phyloP scores from a whole-genome alignment of 2,113 vertebrate genomes.

The Taurulus bubalis region DNA sequence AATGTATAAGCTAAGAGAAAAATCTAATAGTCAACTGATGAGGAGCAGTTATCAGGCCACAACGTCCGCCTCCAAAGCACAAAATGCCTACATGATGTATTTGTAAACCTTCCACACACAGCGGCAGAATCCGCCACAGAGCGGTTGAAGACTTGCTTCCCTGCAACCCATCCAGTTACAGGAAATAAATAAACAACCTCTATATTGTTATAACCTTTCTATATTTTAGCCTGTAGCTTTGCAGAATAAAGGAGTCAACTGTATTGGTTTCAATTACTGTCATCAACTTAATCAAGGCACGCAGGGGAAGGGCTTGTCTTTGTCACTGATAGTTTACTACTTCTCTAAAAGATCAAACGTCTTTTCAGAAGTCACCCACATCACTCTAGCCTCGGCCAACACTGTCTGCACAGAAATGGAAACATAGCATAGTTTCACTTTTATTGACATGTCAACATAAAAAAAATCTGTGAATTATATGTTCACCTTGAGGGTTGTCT shows the following conservation, averaged over 20 bases:
- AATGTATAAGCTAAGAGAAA: background rate
- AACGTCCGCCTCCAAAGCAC: background rate
- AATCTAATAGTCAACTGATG: background rate
- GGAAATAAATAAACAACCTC: background rate
- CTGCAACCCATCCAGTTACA: background rate
- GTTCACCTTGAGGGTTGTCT: conserved; percentile 6
- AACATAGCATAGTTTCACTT: conserved; percentile 19
- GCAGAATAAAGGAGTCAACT: background rate
- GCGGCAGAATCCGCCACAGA: background rate
- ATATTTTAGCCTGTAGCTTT: background rate
- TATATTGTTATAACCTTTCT: background rate
- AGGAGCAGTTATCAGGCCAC: background rate
- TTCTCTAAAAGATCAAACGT: background rate
- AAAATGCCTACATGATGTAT: background rate
- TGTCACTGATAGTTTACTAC: background rate
- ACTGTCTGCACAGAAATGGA: conserved; percentile 11
- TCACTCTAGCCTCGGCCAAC: background rate
- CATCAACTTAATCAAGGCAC: background rate
- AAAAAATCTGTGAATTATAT: background rate
- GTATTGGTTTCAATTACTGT: background rate
- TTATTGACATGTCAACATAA: conserved; percentile 40
- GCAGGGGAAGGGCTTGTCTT: background rate
- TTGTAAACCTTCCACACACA: background rate
- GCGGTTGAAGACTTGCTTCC: background rate
- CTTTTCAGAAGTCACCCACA: conserved; percentile 15